Conservation (phyloP, 2,113 vertebrate species). For the Xenopus tropicalis region DNA sequence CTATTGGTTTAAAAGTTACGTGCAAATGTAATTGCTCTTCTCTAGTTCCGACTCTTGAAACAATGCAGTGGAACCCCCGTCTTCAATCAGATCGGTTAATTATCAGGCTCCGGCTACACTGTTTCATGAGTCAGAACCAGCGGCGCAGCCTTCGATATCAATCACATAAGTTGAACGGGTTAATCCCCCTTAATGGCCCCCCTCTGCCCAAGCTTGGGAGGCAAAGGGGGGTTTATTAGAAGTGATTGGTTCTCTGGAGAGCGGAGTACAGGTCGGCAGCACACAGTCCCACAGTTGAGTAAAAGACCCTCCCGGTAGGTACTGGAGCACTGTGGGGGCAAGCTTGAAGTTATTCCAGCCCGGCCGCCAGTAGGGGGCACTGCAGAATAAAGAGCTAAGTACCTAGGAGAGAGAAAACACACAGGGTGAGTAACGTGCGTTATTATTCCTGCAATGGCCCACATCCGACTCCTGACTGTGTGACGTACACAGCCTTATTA, state of each 20-base stretch:
- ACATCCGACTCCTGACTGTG: background rate
- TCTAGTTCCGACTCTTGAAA: no score
- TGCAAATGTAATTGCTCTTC: no score
- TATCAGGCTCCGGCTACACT: no score
- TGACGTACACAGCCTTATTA: background rate
- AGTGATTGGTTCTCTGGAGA: background rate
- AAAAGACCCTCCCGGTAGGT: conserved; percentile 15
- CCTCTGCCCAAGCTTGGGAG: no score
- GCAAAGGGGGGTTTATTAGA: no score
- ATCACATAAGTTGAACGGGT: no score
- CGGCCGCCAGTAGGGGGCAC: conserved; percentile 22
- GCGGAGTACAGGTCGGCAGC: background rate
- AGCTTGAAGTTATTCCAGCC: conserved; percentile 20
- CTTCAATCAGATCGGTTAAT: no score
- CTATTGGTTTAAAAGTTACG: no score
- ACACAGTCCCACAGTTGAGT: conserved; percentile 22
- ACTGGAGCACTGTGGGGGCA: conserved; percentile 4
- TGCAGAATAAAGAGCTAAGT: conserved; percentile 29
- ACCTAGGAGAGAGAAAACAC: conserved; percentile 34
- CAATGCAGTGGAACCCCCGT: no score
- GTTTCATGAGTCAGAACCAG: no score
- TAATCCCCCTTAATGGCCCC: no score
- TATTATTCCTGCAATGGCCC: background rate
- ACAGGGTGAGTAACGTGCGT: background rate
- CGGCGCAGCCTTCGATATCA: no score